Evolutionary conservation across 2,888 invertebrate species (phyloP).

Genomic region (Anthrax anthrax): DNA sequence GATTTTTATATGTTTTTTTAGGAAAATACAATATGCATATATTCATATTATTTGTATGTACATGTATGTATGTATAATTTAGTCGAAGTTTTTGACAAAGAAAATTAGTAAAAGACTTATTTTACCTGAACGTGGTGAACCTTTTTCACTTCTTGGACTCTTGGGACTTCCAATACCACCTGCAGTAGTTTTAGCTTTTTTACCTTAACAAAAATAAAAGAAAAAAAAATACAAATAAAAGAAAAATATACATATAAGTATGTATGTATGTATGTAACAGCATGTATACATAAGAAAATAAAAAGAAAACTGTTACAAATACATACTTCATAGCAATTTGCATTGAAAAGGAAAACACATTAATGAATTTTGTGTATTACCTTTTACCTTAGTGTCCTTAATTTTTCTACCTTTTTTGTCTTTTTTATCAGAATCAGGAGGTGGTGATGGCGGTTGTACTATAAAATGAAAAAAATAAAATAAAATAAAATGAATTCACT

Average conservation of each 20-base stretch:
- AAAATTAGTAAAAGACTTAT: neutral
- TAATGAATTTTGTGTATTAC: slow-evolving; percentile 9
- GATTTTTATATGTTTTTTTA: too few relatives aligned
- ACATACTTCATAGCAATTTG: neutral
- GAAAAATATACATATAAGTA: too few relatives aligned
- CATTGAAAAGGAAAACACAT: neutral
- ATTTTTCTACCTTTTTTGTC: slow-evolving; percentile 24
- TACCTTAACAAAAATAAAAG: slow-evolving; percentile 14
- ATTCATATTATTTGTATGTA: too few relatives aligned
- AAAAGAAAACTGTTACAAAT: slow-evolving; percentile 4
- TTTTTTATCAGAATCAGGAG: slow-evolving; percentile 23
- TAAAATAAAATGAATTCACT: too few relatives aligned
- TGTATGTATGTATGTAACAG: too few relatives aligned
- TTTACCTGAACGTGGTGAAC: slow-evolving; percentile 14
- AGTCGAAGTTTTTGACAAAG: too few relatives aligned
- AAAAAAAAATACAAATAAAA: neutral
- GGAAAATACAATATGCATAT: too few relatives aligned
- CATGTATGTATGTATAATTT: too few relatives aligned
- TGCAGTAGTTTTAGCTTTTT: slow-evolving; percentile 11
- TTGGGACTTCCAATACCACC: slow-evolving; percentile 15
- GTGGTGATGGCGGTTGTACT: slow-evolving; percentile 33
- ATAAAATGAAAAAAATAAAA: neutral
- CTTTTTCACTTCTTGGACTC: slow-evolving; percentile 12
- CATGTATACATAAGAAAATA: neutral
- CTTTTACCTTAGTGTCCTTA: slow-evolving; percentile 24